Base-by-base conservation (phyloP, 2,888 invertebrate species). In the Agrochola litura region DNA sequence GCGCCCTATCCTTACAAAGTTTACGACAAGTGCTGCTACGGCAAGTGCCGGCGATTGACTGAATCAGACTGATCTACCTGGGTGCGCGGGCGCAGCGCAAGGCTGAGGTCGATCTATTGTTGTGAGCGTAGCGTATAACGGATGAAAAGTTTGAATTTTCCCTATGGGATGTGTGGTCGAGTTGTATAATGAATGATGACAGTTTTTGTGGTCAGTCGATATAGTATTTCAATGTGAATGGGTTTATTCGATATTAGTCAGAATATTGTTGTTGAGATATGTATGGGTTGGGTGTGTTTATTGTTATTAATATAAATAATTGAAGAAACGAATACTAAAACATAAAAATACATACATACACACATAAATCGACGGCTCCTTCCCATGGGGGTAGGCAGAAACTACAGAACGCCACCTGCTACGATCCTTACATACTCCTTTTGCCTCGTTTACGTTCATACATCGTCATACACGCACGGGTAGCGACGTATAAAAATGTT, bases 31-130 rank as follows among this genome's bases (percentile, higher is more conserved):
- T 92, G 92, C 83, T 89, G 73, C 87, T 86, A 86, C 88, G 85
- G 77, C 93, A 91, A 92, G 90, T 90, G 93, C 86, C 89, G 86
- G 89, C 88, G 88, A 76, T 85, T 82, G 89, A 93, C 93, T 92
- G 83, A 86, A 77, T 70, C 72, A 73, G 86, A 87, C 83, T 82
- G 88, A 90, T 76, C 79, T 90, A 90, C 89, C 90, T 89, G 87
- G 81, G 84, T 81, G 80, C 81, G 84, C 78, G 79, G 19, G 76
- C 85, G 86, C 84, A 85, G 73, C 80, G 86, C 84, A 84, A 85
- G 85, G 89, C 83, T 89, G 84, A 87, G 83, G 83, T 78, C 81
- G 85, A 73, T 80, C 65, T 75, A 80, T 78, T 79, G 76, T 82
- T 66, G 73, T 64, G 43, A 69, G 76, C 68, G 63, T 66, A 69